A percentile compares a stretch with the other conserved stretches of the same genome.
phyloP scores from a whole-genome alignment of 1,140 invertebrate genomes.

The Drosophila dunni region DNA sequence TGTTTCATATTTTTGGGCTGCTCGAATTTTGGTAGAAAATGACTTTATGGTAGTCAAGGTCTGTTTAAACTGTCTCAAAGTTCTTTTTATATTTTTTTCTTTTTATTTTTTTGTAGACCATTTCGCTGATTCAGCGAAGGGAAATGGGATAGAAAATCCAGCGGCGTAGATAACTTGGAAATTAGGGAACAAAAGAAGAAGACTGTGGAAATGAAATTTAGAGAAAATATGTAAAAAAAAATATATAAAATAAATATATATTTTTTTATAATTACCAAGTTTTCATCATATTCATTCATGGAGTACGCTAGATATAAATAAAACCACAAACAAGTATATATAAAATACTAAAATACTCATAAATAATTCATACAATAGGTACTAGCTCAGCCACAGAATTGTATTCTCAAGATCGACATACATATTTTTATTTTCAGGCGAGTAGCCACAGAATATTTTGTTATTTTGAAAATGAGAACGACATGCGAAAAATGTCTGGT shows the following conservation, averaged over 20 bases:
- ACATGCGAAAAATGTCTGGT: conserved; percentile 79
- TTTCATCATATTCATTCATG: conserved; percentile 2
- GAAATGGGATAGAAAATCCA: conserved; percentile 54
- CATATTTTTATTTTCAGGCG: conserved; percentile 25
- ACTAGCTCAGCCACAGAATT: conserved; percentile 22
- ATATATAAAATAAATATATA: neutral
- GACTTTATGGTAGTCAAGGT: conserved; percentile 76
- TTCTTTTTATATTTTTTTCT: conserved; percentile 28
- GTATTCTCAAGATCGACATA: conserved; percentile 4
- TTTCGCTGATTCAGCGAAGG: conserved; percentile 53
- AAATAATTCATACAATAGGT: conserved; percentile 37
- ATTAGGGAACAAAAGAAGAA: conserved; percentile 55
- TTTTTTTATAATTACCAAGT: neutral
- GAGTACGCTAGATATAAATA: conserved; percentile 12
- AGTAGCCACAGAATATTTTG: conserved; percentile 51
- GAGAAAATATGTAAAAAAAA: neutral
- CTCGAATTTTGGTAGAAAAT: conserved; percentile 63
- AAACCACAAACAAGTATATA: conserved; percentile 4
- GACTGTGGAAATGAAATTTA: neutral
- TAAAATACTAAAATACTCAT: neutral
- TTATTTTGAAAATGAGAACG: conserved; percentile 77
- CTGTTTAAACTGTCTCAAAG: conserved; percentile 63
- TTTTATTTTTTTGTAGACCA: conserved; percentile 9
- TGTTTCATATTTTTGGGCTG: conserved; percentile 35
- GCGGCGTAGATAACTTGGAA: conserved; percentile 73